Percentiles rank a stretch among this genome's conserved stretches.
These are phyloP conservation scores for Tanypteryx hageni DNA, from an alignment of 2,888 invertebrate species.

Conservation along the genomic window DNA sequence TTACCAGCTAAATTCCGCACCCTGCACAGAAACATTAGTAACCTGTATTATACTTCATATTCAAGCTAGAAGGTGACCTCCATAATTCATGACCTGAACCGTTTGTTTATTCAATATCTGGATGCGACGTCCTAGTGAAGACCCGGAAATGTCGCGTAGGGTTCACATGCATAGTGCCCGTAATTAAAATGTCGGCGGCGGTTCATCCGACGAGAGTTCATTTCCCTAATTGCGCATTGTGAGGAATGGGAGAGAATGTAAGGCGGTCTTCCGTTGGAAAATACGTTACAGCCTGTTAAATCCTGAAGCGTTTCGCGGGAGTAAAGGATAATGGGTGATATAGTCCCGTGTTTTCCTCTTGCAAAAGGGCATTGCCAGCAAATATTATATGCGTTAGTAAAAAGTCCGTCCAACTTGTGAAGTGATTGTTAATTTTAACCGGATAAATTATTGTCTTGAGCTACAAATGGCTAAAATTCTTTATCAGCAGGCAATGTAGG, in stretches of 20 bases:
- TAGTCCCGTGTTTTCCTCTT: not conserved
- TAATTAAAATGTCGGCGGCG: not conserved
- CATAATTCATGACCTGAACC: no score
- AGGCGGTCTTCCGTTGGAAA: not conserved
- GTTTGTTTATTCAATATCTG: not conserved
- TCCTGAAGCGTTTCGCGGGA: not conserved
- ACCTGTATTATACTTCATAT: no score
- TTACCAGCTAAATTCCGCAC: no score
- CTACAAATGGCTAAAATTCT: no score
- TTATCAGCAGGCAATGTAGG: no score
- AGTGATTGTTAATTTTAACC: no score
- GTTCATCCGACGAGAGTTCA: not conserved
- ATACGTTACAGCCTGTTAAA: not conserved
- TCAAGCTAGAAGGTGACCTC: no score
- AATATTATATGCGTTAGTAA: no score
- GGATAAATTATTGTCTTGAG: no score
- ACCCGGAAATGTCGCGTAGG: no score
- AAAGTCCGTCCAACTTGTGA: no score
- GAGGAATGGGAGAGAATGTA: not conserved
- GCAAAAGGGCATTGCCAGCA: not conserved
- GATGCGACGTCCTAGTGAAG: not conserved
- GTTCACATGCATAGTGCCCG: not conserved
- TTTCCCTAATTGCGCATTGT: conserved; percentile 8
- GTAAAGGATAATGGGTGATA: not conserved
- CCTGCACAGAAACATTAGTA: no score